Percentiles rank a stretch among this genome's conserved stretches.
These are phyloP conservation scores for Ramphastos sulfuratus DNA, from an alignment of 2,113 vertebrate species.

Conservation along the genomic window DNA sequence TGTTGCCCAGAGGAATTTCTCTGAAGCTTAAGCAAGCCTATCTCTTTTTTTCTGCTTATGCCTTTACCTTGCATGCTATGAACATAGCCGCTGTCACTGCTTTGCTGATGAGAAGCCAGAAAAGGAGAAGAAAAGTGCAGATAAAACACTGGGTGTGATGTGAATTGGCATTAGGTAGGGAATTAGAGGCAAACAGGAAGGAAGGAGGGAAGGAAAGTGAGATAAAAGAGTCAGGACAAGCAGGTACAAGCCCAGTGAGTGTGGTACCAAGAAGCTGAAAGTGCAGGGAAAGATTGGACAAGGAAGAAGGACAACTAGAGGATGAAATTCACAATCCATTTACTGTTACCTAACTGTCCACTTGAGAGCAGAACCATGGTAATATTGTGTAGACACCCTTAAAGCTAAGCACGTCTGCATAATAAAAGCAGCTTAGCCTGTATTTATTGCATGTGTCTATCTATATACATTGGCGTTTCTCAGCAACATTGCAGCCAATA, in stretches of 20 bases:
- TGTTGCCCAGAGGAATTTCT: not conserved
- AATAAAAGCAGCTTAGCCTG: conserved; percentile 48
- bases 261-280: not conserved
- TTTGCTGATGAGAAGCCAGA: not conserved
- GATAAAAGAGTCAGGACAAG: not conserved
- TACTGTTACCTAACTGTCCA: not conserved
- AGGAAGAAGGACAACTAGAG: not conserved
- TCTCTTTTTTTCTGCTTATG: not conserved
- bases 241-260: not conserved
- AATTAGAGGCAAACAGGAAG: not conserved
- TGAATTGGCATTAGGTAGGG: not conserved
- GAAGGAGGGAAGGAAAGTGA: not conserved
- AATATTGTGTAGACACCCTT: not conserved
- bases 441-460: not conserved
- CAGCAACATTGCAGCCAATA: not conserved
- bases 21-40: not conserved
- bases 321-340: not conserved
- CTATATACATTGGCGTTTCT: not conserved
- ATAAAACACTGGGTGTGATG: not conserved
- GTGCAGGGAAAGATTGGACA: too few species aligned
- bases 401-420: not conserved
- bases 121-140: not conserved
- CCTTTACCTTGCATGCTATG: not conserved
- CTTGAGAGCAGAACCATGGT: not conserved
- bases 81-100: not conserved